A percentile compares a stretch with the other conserved stretches of the same genome.
Conservation (phyloP, 2,113 vertebrate species). For the Nycticryphes semicollaris region DNA sequence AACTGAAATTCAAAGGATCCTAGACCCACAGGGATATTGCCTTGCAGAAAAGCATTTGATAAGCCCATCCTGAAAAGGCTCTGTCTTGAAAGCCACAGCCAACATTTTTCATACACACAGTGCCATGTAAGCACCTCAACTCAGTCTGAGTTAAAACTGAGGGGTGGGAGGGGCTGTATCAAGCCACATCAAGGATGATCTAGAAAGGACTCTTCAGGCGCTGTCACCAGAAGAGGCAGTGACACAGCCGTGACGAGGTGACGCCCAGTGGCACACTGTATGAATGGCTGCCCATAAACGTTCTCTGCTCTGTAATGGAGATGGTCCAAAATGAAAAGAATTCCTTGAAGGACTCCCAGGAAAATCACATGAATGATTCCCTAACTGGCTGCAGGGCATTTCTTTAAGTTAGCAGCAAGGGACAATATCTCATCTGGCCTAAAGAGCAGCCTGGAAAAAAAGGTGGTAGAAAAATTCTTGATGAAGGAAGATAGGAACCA, state of each 20-base stretch:
- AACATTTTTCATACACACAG: neutral
- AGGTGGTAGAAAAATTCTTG: neutral
- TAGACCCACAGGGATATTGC: neutral
- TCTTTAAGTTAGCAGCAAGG: neutral
- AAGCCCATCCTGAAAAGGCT: neutral
- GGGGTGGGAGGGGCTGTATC: rapidly evolving
- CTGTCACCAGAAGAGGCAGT: neutral
- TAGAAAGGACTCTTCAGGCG: neutral
- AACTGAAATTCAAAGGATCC: neutral
- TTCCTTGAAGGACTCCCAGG: neutral
- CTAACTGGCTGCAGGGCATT: neutral
- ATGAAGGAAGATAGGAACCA: neutral
- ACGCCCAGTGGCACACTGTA: rapidly evolving
- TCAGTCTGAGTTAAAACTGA: neutral
- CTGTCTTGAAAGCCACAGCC: neutral
- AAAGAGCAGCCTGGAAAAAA: neutral
- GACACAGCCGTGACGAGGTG: neutral
- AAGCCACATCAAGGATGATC: neutral
- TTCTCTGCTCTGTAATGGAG: neutral
- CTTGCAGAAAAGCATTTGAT: neutral
- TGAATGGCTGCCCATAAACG: neutral
- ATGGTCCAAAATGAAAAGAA: neutral
- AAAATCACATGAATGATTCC: neutral
- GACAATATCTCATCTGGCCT: neutral
- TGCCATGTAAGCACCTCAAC: neutral